Conservation (phyloP, 2,113 vertebrate species). For the Tragelaphus scriptus region DNA sequence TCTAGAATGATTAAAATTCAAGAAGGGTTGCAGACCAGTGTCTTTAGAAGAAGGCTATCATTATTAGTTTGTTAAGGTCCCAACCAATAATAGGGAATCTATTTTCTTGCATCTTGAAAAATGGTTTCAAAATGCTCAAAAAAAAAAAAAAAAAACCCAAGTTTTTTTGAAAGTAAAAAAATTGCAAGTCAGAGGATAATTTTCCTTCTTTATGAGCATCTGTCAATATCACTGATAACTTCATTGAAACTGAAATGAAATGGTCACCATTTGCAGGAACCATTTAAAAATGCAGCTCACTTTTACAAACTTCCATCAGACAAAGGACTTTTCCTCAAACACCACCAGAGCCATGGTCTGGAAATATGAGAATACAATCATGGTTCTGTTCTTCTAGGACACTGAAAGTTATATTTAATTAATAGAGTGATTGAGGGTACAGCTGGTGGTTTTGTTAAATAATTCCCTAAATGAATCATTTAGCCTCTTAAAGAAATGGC, state of each 20-base stretch:
- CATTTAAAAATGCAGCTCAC: neutral
- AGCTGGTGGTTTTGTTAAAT: neutral
- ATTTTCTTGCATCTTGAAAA: slow-evolving; percentile 18
- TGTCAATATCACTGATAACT: neutral
- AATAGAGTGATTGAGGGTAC: neutral
- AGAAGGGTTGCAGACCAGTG: neutral
- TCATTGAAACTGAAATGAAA: neutral
- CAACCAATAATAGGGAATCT: neutral
- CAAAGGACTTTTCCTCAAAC: neutral
- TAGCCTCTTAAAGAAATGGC: neutral
- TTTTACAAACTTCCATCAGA: neutral
- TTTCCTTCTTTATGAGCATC: neutral
- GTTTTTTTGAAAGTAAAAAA: too few species aligned
- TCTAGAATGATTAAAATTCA: neutral
- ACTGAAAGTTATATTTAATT: slow-evolving; percentile 15
- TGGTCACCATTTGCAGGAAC: neutral
- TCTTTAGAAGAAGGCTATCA: neutral
- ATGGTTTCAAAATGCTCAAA: neutral
- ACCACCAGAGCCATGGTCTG: neutral
- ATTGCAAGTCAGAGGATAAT: neutral
- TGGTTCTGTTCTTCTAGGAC: neutral
- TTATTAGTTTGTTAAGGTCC: neutral
- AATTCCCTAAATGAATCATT: slow-evolving; percentile 12
- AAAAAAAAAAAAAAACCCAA: too few species aligned
- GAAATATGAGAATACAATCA: slow-evolving; percentile 1